A percentile compares a stretch with the other conserved stretches of the same genome.
phyloP scores from a whole-genome alignment of 2,888 invertebrate genomes.

The Tipula helvola region DNA sequence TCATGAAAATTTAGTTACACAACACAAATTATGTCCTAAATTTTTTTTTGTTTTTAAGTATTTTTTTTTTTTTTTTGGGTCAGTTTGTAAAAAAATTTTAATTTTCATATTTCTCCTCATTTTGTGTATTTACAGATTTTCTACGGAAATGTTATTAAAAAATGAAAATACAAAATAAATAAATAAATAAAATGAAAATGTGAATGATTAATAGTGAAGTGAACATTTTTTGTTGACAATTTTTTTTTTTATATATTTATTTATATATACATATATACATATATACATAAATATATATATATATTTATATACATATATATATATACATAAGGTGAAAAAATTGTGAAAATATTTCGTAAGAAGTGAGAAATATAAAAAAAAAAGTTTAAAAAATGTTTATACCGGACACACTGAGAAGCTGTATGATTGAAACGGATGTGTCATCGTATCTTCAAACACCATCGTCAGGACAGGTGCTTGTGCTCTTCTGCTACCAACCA shows the following conservation, averaged over 20 bases:
- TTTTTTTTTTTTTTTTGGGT: not conserved
- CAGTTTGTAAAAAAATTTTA: not conserved
- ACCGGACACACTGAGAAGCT: slow-evolving; percentile 86
- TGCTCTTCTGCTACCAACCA: slow-evolving; percentile 27
- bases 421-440: slow-evolving; percentile 92
- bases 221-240: not conserved
- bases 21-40: slow-evolving; percentile 4
- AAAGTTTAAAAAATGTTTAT: slow-evolving; percentile 54
- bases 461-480: slow-evolving; percentile 80
- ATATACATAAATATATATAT: not conserved
- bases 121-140: not conserved
- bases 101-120: not conserved
- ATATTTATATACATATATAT: not conserved
- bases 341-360: not conserved
- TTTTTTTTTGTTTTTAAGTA: not conserved
- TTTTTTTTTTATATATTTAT: not conserved
- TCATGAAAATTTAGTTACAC: slow-evolving; percentile 4
- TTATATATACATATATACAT: not conserved
- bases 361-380: not conserved
- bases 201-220: not conserved
- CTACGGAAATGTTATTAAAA: not conserved
- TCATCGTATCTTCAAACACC: slow-evolving; percentile 89
- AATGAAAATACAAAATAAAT: not conserved
- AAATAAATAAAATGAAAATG: not conserved
- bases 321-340: not conserved